Evolutionary conservation across 2,888 invertebrate genomes (phyloP).

Genomic region (Phrixothrix hirtus): DNA sequence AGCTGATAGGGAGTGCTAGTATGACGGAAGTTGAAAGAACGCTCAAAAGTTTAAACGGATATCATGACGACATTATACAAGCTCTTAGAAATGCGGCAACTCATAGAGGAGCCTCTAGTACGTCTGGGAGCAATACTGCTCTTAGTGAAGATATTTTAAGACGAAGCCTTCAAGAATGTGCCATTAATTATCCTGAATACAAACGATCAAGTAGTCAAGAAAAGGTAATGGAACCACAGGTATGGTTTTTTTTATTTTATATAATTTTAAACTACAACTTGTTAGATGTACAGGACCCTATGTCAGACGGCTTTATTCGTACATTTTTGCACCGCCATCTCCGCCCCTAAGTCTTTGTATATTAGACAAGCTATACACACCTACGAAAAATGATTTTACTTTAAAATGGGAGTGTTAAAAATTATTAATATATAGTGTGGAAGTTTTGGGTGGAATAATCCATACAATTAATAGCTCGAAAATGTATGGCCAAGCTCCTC

Average conservation of each 20-base stretch:
- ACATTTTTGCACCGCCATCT: too few relatives aligned
- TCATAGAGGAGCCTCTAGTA: constrained; percentile 61
- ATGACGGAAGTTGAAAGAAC: constrained; percentile 83
- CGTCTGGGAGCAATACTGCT: constrained; percentile 67
- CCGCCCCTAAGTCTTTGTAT: too few relatives aligned
- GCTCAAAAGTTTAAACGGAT: constrained; percentile 86
- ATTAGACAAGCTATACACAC: too few relatives aligned
- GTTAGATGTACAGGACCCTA: neutral
- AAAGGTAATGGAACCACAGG: constrained; percentile 73
- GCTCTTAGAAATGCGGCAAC: constrained; percentile 82
- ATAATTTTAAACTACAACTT: neutral
- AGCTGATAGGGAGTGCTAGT: constrained; percentile 59
- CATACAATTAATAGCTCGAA: too few relatives aligned
- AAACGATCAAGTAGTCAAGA: constrained; percentile 69
- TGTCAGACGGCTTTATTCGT: too few relatives aligned
- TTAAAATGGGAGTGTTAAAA: too few relatives aligned
- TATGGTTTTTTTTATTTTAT: constrained; percentile 37
- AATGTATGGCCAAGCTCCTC: too few relatives aligned
- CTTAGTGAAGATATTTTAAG: constrained; percentile 71
- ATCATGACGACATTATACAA: constrained; percentile 89
- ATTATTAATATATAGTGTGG: too few relatives aligned
- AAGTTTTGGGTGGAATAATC: too few relatives aligned
- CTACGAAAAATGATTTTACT: too few relatives aligned
- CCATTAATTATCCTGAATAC: constrained; percentile 62
- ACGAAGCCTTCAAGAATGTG: constrained; percentile 68